Percentiles rank a stretch among this genome's conserved stretches.
Evolutionary conservation across 2,113 vertebrate species (phyloP).

Genomic region (Cyprinodon tularosa): DNA sequence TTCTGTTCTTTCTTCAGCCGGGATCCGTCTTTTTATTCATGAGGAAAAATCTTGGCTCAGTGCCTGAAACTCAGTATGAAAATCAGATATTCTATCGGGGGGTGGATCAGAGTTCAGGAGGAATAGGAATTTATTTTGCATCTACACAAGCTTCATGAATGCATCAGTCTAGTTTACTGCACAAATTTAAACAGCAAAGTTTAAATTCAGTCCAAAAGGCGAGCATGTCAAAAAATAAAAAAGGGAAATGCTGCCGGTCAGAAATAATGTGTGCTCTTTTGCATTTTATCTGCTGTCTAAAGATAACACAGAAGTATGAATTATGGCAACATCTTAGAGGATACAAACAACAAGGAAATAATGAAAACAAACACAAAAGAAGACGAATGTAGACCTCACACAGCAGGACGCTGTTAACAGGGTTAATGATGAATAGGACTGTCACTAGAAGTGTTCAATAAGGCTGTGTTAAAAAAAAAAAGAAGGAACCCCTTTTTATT

Average conservation of each 20-base stretch:
- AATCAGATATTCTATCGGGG: conserved; percentile 68
- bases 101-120: conserved; percentile 71
- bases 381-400: too few species aligned
- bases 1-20: conserved; percentile 15
- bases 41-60: conserved; percentile 61
- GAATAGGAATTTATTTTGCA: conserved; percentile 38
- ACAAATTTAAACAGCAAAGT: conserved; percentile 42
- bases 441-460: too few species aligned
- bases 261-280: neutral
- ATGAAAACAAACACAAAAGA: too few species aligned
- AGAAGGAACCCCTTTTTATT: too few species aligned
- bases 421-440: neutral
- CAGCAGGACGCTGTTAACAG: neutral
- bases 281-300: conserved; percentile 24
- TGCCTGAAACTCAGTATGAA: conserved; percentile 57
- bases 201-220: conserved; percentile 50
- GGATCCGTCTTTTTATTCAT: conserved; percentile 56
- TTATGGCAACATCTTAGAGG: neutral
- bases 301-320: conserved; percentile 15
- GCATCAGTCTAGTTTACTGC: conserved; percentile 43
- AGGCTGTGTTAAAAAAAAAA: too few species aligned
- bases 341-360: too few species aligned
- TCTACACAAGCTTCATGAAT: conserved; percentile 40
- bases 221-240: conserved; percentile 27
- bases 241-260: neutral